These are phyloP conservation scores for Tangara arthus DNA, from an alignment of 2,797 vertebrate species.

Conservation along the genomic window DNA sequence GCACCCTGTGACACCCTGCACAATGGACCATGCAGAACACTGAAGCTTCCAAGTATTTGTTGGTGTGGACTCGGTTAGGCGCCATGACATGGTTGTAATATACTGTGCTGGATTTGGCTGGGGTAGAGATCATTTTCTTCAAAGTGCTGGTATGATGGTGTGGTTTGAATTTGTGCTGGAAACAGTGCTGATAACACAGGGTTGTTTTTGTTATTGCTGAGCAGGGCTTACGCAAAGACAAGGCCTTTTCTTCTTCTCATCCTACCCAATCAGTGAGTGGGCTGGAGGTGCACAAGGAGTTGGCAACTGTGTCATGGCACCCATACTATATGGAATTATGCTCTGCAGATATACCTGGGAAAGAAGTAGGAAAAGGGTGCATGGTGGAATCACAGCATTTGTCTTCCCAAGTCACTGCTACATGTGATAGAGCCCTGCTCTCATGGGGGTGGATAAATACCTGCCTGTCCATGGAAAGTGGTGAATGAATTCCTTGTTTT, in stretches of 20 bases:
- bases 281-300: neutral
- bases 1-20: too few species aligned
- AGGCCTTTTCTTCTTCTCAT: neutral
- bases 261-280: neutral
- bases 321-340: neutral
- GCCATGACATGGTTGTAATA: fast-evolving
- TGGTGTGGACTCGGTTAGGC: fast-evolving
- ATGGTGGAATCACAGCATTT: neutral
- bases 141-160: neutral
- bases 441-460: neutral
- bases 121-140: neutral
- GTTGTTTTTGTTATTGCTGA: neutral
- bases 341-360: neutral
- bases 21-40: neutral
- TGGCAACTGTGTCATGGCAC: neutral
- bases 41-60: neutral
- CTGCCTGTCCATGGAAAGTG: neutral
- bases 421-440: neutral
- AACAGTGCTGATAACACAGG: neutral
- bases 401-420: neutral
- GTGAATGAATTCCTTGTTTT: neutral
- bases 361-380: neutral
- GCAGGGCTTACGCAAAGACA: neutral
- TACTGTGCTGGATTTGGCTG: neutral
- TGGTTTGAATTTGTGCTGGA: neutral